A percentile compares a stretch with the other conserved stretches of the same genome.
Conservation (phyloP, 2,888 invertebrate species). For the Plagodis dolabraria region DNA sequence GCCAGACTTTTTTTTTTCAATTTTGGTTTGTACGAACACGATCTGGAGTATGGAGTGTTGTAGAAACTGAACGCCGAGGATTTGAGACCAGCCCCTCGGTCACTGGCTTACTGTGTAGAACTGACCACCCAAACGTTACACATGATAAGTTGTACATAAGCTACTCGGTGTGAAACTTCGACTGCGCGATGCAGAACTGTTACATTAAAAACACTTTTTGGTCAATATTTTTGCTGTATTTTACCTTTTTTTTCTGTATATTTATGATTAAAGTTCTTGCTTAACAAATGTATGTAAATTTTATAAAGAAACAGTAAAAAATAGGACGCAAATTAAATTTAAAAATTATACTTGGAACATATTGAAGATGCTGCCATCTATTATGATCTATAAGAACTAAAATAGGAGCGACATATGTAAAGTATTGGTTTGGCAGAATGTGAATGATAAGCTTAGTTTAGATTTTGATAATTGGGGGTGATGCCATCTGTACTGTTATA, state of each 20-base stretch:
- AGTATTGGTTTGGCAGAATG: no score
- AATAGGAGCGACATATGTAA: background rate
- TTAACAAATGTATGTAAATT: background rate
- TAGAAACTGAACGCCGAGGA: conserved; percentile 55
- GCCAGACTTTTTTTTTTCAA: conserved; percentile 66
- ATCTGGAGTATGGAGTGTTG: conserved; percentile 57
- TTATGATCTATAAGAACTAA: conserved; percentile 25
- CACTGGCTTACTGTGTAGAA: conserved; percentile 74
- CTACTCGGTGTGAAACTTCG: conserved; percentile 36
- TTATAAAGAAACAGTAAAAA: background rate
- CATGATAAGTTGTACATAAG: background rate
- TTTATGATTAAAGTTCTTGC: background rate
- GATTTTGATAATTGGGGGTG: no score
- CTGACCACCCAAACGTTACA: conserved; percentile 52
- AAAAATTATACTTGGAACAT: background rate
- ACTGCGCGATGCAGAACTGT: conserved; percentile 57
- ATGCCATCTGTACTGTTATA: no score
- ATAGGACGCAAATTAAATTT: background rate
- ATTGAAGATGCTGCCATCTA: conserved; percentile 27
- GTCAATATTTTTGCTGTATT: background rate
- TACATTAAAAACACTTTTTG: background rate
- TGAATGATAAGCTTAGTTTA: no score
- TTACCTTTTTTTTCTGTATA: background rate
- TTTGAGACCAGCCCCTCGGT: conserved; percentile 61
- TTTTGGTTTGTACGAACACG: conserved; percentile 68